Conservation (phyloP, 2,797 vertebrate genomes). For the Sarcophilus harrisii region DNA sequence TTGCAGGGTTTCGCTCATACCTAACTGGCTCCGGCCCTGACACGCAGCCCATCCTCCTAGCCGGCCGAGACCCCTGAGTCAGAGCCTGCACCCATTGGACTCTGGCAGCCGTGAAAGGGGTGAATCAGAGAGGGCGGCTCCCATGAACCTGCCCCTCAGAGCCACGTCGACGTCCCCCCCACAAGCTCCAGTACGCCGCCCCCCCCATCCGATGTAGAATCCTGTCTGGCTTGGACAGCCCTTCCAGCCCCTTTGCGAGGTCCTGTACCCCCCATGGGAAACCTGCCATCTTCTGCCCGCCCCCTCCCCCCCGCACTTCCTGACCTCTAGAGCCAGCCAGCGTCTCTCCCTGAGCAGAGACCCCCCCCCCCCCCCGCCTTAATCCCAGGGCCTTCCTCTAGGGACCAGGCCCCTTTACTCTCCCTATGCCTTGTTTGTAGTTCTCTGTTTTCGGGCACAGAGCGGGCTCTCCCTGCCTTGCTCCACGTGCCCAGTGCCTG, state of each 20-base stretch:
- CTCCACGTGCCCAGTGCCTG: neutral
- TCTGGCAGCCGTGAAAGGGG: neutral
- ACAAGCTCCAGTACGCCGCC: neutral
- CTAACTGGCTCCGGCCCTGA: neutral
- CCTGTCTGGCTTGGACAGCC: neutral
- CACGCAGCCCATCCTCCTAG: neutral
- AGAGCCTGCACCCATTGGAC: neutral
- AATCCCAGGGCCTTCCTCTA: neutral
- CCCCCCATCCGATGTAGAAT: neutral
- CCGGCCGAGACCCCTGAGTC: neutral
- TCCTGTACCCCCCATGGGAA: neutral
- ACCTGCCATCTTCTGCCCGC: neutral
- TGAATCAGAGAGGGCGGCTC: neutral
- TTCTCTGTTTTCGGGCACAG: neutral
- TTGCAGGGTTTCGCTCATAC: neutral
- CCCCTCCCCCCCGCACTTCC: neutral
- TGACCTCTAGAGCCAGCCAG: neutral
- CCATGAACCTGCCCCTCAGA: neutral
- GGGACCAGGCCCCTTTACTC: neutral
- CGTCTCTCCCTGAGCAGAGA: no score
- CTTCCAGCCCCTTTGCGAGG: neutral
- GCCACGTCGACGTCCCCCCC: neutral
- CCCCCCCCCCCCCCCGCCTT: no score
- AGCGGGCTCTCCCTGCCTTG: neutral
- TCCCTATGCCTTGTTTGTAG: neutral